These are phyloP conservation scores for Dysmachus trigonus DNA, from an alignment of 2,888 invertebrate genomes.

Conservation along the genomic window DNA sequence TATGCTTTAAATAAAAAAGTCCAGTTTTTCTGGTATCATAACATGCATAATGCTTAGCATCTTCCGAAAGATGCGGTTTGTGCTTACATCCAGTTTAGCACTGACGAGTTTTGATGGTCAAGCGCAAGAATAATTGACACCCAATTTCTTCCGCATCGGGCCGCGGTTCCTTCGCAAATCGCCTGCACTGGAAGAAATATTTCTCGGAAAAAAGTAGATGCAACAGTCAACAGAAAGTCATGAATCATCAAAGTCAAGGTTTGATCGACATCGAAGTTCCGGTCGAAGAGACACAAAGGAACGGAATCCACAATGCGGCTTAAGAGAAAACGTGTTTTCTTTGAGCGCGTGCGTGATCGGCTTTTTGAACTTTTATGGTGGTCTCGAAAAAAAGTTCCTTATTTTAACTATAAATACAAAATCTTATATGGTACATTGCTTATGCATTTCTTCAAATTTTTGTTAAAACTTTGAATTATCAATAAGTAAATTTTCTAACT, in stretches of 20 bases:
- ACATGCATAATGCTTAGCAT: not conserved
- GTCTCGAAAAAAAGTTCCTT: too few relatives aligned
- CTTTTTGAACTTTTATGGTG: not conserved
- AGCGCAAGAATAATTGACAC: not conserved
- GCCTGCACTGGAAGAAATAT: not conserved
- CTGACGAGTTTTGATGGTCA: not conserved
- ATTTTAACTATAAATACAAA: too few relatives aligned
- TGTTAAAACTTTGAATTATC: too few relatives aligned
- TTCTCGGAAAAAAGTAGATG: not conserved
- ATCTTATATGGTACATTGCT: too few relatives aligned
- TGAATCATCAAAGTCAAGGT: not conserved
- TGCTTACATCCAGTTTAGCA: not conserved
- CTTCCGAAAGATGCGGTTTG: not conserved
- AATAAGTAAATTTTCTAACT: too few relatives aligned
- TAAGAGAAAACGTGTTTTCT: not conserved
- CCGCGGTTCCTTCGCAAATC: not conserved
- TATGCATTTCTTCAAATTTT: too few relatives aligned
- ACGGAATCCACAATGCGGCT: not conserved
- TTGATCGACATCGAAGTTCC: not conserved
- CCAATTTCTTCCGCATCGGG: not conserved
- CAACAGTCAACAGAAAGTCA: not conserved
- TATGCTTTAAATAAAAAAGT: not conserved
- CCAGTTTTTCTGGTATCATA: not conserved
- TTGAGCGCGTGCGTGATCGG: not conserved
- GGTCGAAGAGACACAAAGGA: not conserved